These are phyloP conservation scores for Thalassaphorura encarpata DNA, from an alignment of 1,140 invertebrate species.

Conservation along the genomic window DNA sequence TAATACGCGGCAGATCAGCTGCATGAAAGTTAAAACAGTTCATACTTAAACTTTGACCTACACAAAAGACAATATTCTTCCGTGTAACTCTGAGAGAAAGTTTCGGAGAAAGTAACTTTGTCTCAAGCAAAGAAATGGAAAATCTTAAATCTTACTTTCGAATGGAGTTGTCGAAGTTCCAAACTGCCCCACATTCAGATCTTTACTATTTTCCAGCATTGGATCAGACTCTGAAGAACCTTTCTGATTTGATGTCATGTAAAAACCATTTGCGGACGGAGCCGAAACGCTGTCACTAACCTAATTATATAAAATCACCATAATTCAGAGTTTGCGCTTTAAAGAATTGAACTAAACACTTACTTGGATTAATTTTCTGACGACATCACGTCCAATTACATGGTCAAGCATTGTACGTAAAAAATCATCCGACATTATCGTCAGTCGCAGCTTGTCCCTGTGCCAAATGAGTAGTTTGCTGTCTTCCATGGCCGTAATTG, in stretches of 20 bases:
- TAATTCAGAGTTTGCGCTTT: background rate
- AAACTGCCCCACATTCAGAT: slow-evolving; percentile 1
- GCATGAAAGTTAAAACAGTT: background rate
- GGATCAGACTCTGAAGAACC: slow-evolving; percentile 1
- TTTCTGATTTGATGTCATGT: background rate
- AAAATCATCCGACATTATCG: slow-evolving; percentile 72
- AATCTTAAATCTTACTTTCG: background rate
- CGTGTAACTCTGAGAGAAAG: background rate
- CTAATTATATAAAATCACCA: slow-evolving; percentile 6
- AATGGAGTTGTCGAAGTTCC: background rate
- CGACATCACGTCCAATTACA: slow-evolving; percentile 75
- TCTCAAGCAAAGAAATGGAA: background rate
- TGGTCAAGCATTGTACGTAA: slow-evolving; percentile 76
- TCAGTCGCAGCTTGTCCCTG: slow-evolving; percentile 57
- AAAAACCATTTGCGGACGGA: background rate
- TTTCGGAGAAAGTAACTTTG: background rate
- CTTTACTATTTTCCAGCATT: slow-evolving; percentile 1
- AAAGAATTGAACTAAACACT: slow-evolving; percentile 18
- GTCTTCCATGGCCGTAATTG: slow-evolving; percentile 78
- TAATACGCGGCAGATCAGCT: background rate
- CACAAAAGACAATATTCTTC: no score
- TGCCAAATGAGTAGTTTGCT: slow-evolving; percentile 77
- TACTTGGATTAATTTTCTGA: slow-evolving; percentile 81
- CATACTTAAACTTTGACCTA: no score
- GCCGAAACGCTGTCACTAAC: slow-evolving; percentile 7